Conservation (phyloP, 92 coral and sea anemone genomes). For the Nematostella vectensis region DNA sequence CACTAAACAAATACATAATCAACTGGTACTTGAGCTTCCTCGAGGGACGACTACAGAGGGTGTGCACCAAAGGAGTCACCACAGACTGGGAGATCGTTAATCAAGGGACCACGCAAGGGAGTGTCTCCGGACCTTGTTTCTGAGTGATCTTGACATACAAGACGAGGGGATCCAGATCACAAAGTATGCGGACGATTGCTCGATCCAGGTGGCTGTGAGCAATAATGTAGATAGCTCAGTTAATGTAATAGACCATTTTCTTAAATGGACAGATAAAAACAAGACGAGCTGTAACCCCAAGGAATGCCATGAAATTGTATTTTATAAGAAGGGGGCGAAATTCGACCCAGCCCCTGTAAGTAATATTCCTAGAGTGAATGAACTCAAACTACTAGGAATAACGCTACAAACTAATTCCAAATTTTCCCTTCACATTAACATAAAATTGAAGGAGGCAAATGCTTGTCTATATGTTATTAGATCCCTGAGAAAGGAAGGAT, state of each 20-base stretch:
- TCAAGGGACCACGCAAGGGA: conserved; percentile 53
- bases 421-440: no score
- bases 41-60: no score
- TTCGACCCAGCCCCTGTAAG: no score
- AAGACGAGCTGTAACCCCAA: conserved; percentile 43
- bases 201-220: conserved; percentile 29
- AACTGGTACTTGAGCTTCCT: no score
- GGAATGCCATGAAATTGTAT: conserved; percentile 40
- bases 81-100: conserved; percentile 34
- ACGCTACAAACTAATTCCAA: no score
- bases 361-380: no score
- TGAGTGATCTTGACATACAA: conserved; percentile 25
- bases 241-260: conserved; percentile 33
- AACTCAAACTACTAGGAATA: no score
- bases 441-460: no score
- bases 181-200: conserved; percentile 50
- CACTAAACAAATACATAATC: no score
- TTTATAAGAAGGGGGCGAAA: no score
- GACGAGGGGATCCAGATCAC: conserved; percentile 17
- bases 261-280: conserved; percentile 37
- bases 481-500: no score
- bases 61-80: background rate
- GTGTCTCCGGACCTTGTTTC: conserved; percentile 45
- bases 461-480: no score
- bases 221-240: conserved; percentile 17